Evolutionary conservation across 2,113 vertebrate genomes (phyloP).

Genomic region (Eulemur rufifrons): DNA sequence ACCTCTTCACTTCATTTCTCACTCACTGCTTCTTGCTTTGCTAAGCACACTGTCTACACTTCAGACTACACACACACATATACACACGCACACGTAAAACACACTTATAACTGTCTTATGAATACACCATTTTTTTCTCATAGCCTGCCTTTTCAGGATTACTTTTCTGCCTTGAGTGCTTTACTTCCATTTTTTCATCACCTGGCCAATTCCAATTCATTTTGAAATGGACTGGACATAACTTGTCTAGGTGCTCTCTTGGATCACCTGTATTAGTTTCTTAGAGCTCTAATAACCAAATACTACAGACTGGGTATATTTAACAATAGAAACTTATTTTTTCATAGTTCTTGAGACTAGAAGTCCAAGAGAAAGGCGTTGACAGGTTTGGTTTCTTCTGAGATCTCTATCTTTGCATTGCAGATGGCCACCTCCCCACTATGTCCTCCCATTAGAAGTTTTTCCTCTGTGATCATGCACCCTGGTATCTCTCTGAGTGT

Average conservation of each 20-base stretch:
- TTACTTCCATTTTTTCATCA: background rate
- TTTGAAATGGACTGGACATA: background rate
- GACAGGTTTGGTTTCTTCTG: background rate
- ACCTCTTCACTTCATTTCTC: background rate
- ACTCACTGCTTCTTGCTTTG: background rate
- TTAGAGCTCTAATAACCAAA: background rate
- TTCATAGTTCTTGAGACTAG: background rate
- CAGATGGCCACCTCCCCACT: background rate
- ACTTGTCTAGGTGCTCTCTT: background rate
- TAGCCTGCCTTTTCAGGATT: background rate
- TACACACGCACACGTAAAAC: background rate
- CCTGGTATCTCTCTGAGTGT: background rate
- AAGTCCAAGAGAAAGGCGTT: background rate
- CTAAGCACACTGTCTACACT: background rate
- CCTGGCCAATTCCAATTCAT: background rate
- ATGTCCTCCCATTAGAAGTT: background rate
- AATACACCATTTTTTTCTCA: background rate
- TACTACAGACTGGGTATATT: background rate
- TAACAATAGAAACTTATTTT: background rate
- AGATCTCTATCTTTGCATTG: background rate
- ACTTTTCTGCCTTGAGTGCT: background rate
- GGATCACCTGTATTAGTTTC: background rate
- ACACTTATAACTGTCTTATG: background rate
- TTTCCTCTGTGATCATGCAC: background rate
- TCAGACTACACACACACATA: too few species aligned